Conservation (phyloP, 2,888 invertebrate genomes). For the Podabrus alpinus region DNA sequence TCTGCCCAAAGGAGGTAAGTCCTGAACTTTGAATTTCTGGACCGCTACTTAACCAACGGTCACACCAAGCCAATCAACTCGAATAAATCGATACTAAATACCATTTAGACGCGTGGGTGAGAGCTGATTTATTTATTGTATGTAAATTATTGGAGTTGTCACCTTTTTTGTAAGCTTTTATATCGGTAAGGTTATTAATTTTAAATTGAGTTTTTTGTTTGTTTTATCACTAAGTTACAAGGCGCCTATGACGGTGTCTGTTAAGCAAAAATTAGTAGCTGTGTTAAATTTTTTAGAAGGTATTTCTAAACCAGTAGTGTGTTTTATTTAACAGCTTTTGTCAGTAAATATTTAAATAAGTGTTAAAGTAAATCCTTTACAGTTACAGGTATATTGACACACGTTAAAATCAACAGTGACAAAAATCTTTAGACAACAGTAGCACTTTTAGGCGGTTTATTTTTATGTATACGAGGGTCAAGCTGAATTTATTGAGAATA, state of each 20-base stretch:
- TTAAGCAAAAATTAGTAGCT: conserved; percentile 4
- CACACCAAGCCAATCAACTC: neutral
- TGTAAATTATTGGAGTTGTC: neutral
- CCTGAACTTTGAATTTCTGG: no score
- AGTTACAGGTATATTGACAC: conserved; percentile 5
- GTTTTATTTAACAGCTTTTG: conserved; percentile 20
- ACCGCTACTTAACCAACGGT: neutral
- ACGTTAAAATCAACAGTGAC: neutral
- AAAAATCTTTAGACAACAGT: neutral
- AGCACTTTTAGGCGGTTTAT: neutral
- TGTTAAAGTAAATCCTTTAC: conserved; percentile 11
- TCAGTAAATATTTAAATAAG: conserved; percentile 19
- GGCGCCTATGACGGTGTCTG: neutral
- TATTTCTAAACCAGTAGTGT: conserved; percentile 17
- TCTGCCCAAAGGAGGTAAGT: no score
- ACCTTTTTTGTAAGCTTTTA: neutral
- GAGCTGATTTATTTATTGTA: neutral
- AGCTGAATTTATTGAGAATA: no score
- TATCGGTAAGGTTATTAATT: neutral
- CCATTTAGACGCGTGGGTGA: neutral
- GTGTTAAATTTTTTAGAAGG: conserved; percentile 16
- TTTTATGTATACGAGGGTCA: neutral
- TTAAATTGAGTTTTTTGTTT: neutral
- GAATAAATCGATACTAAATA: neutral
- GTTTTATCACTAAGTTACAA: neutral